Base-by-base conservation (phyloP, 2,113 vertebrate genomes). In the Carassius auratus region DNA sequence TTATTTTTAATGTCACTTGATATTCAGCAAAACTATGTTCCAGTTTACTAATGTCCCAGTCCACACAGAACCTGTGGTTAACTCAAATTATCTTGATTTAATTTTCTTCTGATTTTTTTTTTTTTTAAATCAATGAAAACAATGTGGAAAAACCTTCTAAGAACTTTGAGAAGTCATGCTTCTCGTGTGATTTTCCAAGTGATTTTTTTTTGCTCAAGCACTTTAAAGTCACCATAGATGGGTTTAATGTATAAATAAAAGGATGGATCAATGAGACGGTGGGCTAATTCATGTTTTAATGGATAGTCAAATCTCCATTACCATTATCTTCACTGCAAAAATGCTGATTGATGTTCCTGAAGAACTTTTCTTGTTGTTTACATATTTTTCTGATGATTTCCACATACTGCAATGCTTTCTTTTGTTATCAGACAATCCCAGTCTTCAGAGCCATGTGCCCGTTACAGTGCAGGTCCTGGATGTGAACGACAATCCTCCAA, bases 401-500 rank as follows among this genome's bases (percentile, higher is more conserved):
- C 66, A 5, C 33, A 38, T 21, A 1, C 33, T 69, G 3, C 30
- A 38, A 69, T 19, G 5, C 61, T 6, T 85, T 81, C 14, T 5
- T 17, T 88, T 80, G 92, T 93, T 90, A 90, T 0, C 94, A 99
- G 98, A 96, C 89, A 97, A 96, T 91, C 96, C 96, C 83, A 93
- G 76, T 48, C 95, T 98, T 59, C 92, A 97, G 91, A 98, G 95
- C 87, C 95, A 95, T 0, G 95, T 97, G 85, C 94, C 96, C 1
- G 95, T 99, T 89, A 96, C 94, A 78, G 92, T 99, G 91, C 97
- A 95, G 94, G 96, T 99, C 71, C 93, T 99, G 81, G 98, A 99
- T 71, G 87, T 98, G 90, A 99, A 99, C 84, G 98, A 99, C 94
- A 98, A 99, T 86, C 95, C 96, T 2, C 97, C 98, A 0, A 92